phyloP scores from a whole-genome alignment of 2,113 vertebrate genomes.

The Geothlypis trichas region DNA sequence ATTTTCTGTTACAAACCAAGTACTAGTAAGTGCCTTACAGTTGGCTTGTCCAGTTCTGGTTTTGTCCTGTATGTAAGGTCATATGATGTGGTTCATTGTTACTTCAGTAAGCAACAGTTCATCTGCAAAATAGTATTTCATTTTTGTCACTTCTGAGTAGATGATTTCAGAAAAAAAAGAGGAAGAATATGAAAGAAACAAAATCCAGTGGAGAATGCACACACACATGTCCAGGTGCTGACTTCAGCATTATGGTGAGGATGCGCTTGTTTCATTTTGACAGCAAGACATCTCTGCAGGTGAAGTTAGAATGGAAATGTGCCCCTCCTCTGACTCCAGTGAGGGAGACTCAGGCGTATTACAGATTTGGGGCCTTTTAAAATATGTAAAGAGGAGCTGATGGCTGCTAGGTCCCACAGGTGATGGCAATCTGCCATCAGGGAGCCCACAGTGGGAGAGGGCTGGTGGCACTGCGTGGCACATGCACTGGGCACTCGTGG shows the following conservation, averaged over 20 bases:
- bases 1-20: neutral
- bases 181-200: neutral
- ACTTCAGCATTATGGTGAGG: accelerated
- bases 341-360: neutral
- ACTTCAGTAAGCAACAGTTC: neutral
- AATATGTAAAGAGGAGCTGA: neutral
- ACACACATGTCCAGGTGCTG: neutral
- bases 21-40: neutral
- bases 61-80: neutral
- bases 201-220: neutral
- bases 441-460: neutral
- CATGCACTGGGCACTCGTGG: accelerated
- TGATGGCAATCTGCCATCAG: accelerated
- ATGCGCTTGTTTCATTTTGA: neutral
- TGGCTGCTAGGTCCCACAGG: neutral
- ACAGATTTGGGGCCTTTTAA: neutral
- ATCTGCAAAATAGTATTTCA: neutral
- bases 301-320: neutral
- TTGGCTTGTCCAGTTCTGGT: neutral
- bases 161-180: neutral
- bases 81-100: neutral
- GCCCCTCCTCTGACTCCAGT: neutral
- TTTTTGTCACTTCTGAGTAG: neutral
- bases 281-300: neutral
- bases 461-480: neutral